Evolutionary conservation across 1,140 invertebrate species (phyloP).

Genomic region (Rhyzopertha dominica): DNA sequence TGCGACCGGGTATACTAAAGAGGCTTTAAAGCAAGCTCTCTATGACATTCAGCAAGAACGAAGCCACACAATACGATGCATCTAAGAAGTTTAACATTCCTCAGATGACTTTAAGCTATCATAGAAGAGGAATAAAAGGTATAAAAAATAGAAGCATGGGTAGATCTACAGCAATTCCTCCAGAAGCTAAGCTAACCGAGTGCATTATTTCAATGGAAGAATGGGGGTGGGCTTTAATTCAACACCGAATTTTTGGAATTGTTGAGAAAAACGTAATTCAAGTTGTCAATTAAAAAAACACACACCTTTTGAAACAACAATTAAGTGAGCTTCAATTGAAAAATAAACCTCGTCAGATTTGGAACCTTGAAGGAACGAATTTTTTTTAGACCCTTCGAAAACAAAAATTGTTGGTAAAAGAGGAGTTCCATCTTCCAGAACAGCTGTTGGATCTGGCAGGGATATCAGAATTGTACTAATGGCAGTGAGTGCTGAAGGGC

Average conservation of each 20-base stretch:
- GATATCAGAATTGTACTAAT: constrained; percentile 1
- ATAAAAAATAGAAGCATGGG: background rate
- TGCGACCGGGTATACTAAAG: too few relatives aligned
- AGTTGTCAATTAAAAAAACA: too few relatives aligned
- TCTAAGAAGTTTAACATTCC: background rate
- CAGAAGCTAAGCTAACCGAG: background rate
- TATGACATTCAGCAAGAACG: background rate
- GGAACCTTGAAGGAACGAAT: background rate
- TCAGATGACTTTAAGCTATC: background rate
- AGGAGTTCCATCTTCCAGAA: background rate
- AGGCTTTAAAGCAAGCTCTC: too few relatives aligned
- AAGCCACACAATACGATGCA: background rate
- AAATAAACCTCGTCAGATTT: too few relatives aligned
- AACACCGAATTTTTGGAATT: background rate
- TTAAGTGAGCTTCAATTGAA: too few relatives aligned
- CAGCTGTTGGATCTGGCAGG: background rate
- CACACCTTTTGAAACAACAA: too few relatives aligned
- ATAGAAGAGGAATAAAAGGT: background rate
- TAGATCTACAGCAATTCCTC: background rate
- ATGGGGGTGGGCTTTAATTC: background rate
- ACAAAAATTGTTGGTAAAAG: constrained; percentile 3
- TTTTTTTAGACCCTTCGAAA: constrained; percentile 1
- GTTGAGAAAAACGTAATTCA: too few relatives aligned
- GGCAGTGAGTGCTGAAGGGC: constrained; percentile 2
- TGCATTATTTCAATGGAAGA: background rate